These are phyloP conservation scores for Lepisosteus osseus DNA, from an alignment of 2,113 vertebrate genomes.

Conservation along the genomic window DNA sequence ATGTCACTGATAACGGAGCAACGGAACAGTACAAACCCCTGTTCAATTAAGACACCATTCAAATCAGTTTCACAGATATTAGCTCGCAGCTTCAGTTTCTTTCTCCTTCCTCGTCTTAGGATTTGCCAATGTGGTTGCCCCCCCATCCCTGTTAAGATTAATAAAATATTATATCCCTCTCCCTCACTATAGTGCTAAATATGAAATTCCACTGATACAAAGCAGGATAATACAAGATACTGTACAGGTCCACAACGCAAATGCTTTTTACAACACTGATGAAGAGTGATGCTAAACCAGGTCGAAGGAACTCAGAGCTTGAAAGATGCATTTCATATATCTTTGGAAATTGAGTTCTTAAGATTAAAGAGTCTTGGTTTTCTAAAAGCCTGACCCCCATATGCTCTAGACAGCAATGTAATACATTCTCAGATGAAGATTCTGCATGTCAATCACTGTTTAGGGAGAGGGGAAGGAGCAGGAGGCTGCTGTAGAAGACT, in stretches of 20 bases:
- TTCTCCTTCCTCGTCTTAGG: background rate
- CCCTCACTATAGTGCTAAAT: too few relatives aligned
- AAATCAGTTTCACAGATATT: background rate
- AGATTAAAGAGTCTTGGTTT: background rate
- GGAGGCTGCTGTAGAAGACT: too few relatives aligned
- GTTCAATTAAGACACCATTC: background rate
- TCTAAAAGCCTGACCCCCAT: background rate
- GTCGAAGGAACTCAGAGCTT: background rate
- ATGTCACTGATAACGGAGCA: background rate
- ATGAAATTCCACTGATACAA: too few relatives aligned
- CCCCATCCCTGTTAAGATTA: too few relatives aligned
- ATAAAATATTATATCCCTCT: too few relatives aligned
- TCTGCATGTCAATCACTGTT: too few relatives aligned
- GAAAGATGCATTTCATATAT: background rate
- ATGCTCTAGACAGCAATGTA: too few relatives aligned
- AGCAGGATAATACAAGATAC: too few relatives aligned
- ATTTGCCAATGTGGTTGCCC: background rate
- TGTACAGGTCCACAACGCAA: too few relatives aligned
- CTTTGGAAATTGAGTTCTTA: background rate
- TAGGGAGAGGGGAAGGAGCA: background rate
- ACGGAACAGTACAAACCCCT: constrained; percentile 23
- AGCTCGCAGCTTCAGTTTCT: background rate
- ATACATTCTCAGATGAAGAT: too few relatives aligned
- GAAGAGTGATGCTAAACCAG: background rate
- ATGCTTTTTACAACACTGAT: background rate